Base-by-base conservation (phyloP, 2,797 vertebrate species). In the Eidolon dupreanum region DNA sequence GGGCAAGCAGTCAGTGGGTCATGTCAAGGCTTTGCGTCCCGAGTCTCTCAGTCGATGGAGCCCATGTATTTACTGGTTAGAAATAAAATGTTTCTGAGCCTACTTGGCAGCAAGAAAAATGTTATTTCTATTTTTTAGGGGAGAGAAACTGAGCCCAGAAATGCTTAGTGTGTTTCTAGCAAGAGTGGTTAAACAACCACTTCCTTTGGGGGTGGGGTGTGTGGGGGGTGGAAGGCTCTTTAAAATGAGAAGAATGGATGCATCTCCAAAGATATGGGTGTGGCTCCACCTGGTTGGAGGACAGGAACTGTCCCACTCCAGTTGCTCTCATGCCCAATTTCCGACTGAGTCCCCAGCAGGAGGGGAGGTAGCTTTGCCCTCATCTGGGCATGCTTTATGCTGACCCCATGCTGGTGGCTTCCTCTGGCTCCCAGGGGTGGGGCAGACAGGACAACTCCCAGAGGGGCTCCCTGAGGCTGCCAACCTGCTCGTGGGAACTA, bases 41-140 rank as follows among this genome's bases (percentile, higher is more conserved):
- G 28, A 24, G 38, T 78, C 57, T 57, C 86, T 33, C 78, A 31
- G 26, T 46, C 22, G 6, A 15, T 0, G 15, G 74, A 77, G 55
- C 74, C 68, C 7, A 3, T 1, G 8, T 36, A 16, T 33, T 65
- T 36, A 24, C 63, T 33, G 8, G 15, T 55, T 59, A 92, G 51
- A 95, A 95, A 90, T 79, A 63, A 97, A 97, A n/a, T 55, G n/a
- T 24, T 36, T 55, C 7, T 17, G 84, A 75, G 13, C 46, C 55
- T 26, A 31, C 7, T 0, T 65, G 77, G 68, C 33, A 57, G 66
- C 78, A 71, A 46, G 43, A 57, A 28, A 57, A 41, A 36, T 5
- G 26, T 53, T 46, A 68, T 51, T 74, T 12, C 17, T 24, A n/a
- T 83, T 85, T 94, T 59, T 79, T 57, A 28, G 49, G 61, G 51